Conservation (phyloP, 1,140 invertebrate species). For the Onthophagus taurus region DNA sequence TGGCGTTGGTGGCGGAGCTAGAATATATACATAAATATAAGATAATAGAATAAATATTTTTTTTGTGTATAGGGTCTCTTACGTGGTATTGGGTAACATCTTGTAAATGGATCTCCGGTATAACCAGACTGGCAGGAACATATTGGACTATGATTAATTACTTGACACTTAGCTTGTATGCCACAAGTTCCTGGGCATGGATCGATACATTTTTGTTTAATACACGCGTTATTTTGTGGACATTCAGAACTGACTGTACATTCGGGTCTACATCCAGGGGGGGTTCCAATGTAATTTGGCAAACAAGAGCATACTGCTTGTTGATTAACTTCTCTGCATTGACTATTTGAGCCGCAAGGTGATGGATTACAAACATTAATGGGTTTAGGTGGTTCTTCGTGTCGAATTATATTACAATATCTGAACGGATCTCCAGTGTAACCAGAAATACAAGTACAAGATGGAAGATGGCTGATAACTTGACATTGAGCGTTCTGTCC, state of each 20-base stretch:
- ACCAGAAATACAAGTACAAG: slow-evolving; percentile 46
- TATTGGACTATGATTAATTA: slow-evolving; percentile 50
- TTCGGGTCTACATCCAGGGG: slow-evolving; percentile 64
- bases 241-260: slow-evolving; percentile 70
- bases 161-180: slow-evolving; percentile 56
- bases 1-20: slow-evolving; percentile 22
- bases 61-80: slow-evolving; percentile 22
- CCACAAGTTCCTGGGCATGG: slow-evolving; percentile 74
- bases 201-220: slow-evolving; percentile 68
- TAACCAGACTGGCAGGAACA: slow-evolving; percentile 60
- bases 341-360: slow-evolving; percentile 63
- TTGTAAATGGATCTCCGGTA: slow-evolving; percentile 67
- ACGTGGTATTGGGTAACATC: slow-evolving; percentile 48
- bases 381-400: slow-evolving; percentile 2
- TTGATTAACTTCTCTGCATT: slow-evolving; percentile 48
- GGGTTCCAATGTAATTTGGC: slow-evolving; percentile 56
- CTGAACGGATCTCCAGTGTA: slow-evolving; percentile 47
- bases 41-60: not conserved
- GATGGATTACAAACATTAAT: slow-evolving; percentile 54
- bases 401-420: slow-evolving; percentile 36
- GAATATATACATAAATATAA: not conserved
- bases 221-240: slow-evolving; percentile 56
- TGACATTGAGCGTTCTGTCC: slow-evolving; percentile 45
- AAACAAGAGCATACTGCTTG: slow-evolving; percentile 53
- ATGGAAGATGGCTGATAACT: slow-evolving; percentile 45